These are phyloP conservation scores for Syncerus caffer DNA, from an alignment of 2,797 vertebrate genomes.

Conservation along the genomic window DNA sequence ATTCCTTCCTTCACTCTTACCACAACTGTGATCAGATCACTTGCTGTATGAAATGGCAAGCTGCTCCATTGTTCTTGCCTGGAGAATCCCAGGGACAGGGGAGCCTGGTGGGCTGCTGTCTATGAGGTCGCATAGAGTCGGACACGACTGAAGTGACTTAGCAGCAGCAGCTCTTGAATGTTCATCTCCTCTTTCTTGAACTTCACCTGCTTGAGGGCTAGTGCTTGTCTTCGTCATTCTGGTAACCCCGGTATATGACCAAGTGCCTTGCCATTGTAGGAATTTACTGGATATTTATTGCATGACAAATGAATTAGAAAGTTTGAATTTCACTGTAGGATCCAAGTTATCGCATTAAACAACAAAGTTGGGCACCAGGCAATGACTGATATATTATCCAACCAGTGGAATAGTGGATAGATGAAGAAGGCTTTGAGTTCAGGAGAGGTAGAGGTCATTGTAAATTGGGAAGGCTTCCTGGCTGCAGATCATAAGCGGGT, in stretches of 20 bases:
- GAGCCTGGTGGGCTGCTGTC: too few relatives aligned
- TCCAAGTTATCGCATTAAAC: neutral
- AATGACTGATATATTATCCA: neutral
- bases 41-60: neutral
- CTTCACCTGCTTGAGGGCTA: neutral
- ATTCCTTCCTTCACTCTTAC: neutral
- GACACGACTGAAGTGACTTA: too few relatives aligned
- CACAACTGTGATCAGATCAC: neutral
- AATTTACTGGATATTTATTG: neutral
- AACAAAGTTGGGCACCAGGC: neutral
- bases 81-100: too few relatives aligned
- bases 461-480: constrained; percentile 14
- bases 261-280: neutral
- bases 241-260: too few relatives aligned
- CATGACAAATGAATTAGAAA: neutral
- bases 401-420: neutral
- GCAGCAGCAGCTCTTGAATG: neutral
- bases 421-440: neutral
- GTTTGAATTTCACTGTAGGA: neutral
- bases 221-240: neutral
- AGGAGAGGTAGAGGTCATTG: neutral
- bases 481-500: neutral
- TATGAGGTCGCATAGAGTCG: too few relatives aligned
- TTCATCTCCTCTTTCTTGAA: neutral
- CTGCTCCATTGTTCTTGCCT: too few relatives aligned